These are phyloP conservation scores for Florisuga fusca DNA, from an alignment of 2,797 vertebrate species.

Conservation along the genomic window DNA sequence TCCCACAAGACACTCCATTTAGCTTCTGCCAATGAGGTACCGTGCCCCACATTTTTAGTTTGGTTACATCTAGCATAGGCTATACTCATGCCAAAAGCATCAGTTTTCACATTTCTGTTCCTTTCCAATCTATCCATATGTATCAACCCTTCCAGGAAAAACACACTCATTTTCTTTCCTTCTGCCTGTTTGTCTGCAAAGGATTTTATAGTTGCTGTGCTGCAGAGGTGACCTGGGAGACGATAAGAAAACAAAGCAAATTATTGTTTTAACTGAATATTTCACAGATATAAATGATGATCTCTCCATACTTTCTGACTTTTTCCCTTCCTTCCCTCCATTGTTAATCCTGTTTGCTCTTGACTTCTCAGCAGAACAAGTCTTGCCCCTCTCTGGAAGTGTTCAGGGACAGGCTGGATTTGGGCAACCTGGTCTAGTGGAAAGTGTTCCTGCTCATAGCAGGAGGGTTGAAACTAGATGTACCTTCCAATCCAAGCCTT, in stretches of 20 bases:
- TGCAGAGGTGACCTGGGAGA: constrained; percentile 20
- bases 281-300: not conserved
- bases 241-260: not conserved
- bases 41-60: not conserved
- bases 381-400: too few species aligned
- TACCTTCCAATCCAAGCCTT: too few species aligned
- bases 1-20: not conserved
- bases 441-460: too few species aligned
- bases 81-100: not conserved
- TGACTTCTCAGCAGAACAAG: not conserved
- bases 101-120: not conserved
- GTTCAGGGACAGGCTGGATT: too few species aligned
- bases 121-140: not conserved
- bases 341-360: not conserved
- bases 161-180: not conserved
- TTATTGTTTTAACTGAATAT: not conserved
- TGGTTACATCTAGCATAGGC: not conserved
- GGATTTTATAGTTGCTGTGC: not conserved
- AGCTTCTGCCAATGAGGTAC: not conserved
- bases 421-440: too few species aligned
- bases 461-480: too few species aligned
- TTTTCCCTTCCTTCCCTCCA: not conserved
- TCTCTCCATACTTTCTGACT: not conserved
- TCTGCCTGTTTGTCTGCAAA: not conserved
- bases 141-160: not conserved